Base-by-base conservation (phyloP, 2,113 vertebrate species). In the Phrynocephalus versicolor region DNA sequence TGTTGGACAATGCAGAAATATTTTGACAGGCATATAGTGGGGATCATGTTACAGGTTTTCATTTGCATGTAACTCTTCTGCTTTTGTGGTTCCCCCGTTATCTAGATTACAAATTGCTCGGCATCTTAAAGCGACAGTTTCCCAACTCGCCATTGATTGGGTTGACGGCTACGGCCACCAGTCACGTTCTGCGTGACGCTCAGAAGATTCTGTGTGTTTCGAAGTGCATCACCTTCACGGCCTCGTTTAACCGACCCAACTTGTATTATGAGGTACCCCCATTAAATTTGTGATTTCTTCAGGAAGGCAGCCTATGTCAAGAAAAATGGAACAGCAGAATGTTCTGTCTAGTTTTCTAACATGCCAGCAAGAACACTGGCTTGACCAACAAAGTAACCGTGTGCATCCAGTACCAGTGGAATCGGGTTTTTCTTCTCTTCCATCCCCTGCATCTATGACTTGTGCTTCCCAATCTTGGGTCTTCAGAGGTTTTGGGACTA, bases 91-190 rank as follows among this genome's bases (percentile, higher is more conserved):
- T 14, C 1, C 1, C 0, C 5, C 73, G 85, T 6, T 81, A 1
- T 80, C 67, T 85, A 99, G 99, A 99, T 92, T 99, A 99, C 90
- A 99, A 99, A 78, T 94, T 98, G 23, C 96, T 99, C 78, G 99
- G 98, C 16, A 99, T 99, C 89, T 93, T 99, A 90, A 99, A 99
- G 94, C 97, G 99, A 16, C 99, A 99, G 92, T 99, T 99, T 90
- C 97, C 98, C 21, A 96, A 93, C 8, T 92, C 97, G 1, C 97
- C 98, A 0, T 92, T 99, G 78, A 95, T 99, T 5, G 98, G 99
- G 4, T 95, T 99, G 91, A 99, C 98, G 0, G 99, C 98, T 89
- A 99, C 99, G 1, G 99, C 98, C 13, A 99, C 99, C 45, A 97
- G 95, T 87, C 96, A 95, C 0, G 96, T 99, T 85, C 93, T 99